Conservation (phyloP, 2,888 invertebrate genomes). For the Macrophya alboannulata region DNA sequence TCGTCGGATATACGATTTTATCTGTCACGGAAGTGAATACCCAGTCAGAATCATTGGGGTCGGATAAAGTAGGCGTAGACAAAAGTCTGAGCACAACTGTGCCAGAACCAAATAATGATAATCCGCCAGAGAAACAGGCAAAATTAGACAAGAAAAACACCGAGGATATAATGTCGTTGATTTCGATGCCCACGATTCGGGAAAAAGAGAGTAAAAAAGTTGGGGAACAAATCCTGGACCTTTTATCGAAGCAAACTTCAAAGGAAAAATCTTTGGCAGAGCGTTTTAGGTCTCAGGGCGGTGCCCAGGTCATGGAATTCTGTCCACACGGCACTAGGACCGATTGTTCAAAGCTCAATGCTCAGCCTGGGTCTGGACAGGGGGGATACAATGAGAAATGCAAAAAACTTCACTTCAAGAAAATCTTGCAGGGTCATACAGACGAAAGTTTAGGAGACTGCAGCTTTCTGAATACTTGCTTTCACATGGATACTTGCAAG, state of each 20-base stretch:
- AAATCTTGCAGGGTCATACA: slow-evolving; percentile 97
- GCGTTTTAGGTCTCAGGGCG: slow-evolving; percentile 97
- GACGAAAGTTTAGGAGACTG: slow-evolving; percentile 98
- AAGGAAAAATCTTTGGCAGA: slow-evolving; percentile 98
- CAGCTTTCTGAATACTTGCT: slow-evolving; percentile 98
- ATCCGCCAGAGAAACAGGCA: slow-evolving; percentile 72
- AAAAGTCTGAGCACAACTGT: slow-evolving; percentile 71
- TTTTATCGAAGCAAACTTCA: slow-evolving; percentile 97
- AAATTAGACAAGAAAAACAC: slow-evolving; percentile 75
- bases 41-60: slow-evolving; percentile 66
- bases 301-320: slow-evolving; percentile 96
- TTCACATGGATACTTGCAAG: slow-evolving; percentile 99
- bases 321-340: slow-evolving; percentile 97
- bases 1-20: slow-evolving; percentile 76
- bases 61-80: slow-evolving; percentile 64
- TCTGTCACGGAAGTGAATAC: slow-evolving; percentile 72
- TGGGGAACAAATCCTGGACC: slow-evolving; percentile 96
- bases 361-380: slow-evolving; percentile 66
- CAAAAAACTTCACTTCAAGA: slow-evolving; percentile 96
- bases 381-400: slow-evolving; percentile 84
- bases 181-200: slow-evolving; percentile 96
- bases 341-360: slow-evolving; percentile 86
- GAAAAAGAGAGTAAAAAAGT: slow-evolving; percentile 98
- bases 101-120: slow-evolving; percentile 72
- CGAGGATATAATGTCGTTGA: slow-evolving; percentile 86